These are phyloP conservation scores for Cydia pomonella DNA, from an alignment of 1,140 invertebrate genomes.

Conservation along the genomic window DNA sequence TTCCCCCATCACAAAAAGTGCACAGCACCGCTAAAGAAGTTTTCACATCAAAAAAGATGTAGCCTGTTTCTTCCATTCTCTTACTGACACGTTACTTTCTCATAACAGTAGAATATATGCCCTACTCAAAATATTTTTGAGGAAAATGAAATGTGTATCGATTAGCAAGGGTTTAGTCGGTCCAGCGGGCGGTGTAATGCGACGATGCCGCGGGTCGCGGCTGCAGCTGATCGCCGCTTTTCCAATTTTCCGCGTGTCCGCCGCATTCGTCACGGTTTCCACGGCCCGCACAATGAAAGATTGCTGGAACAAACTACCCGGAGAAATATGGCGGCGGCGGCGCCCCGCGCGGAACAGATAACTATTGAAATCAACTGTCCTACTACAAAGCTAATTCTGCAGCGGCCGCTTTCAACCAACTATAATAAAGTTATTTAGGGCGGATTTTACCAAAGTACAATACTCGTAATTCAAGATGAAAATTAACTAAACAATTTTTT, in stretches of 20 bases:
- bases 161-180: background rate
- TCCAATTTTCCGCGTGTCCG: slow-evolving; percentile 49
- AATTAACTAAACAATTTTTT: too few relatives aligned
- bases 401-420: too few relatives aligned
- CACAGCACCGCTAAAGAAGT: too few relatives aligned
- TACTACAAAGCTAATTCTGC: background rate
- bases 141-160: background rate
- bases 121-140: background rate
- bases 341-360: background rate
- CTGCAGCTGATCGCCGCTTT: slow-evolving; percentile 45
- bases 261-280: slow-evolving; percentile 42
- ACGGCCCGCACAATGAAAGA: slow-evolving; percentile 38
- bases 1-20: too few relatives aligned
- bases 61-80: too few relatives aligned
- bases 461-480: too few relatives aligned
- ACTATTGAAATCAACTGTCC: background rate
- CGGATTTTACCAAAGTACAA: too few relatives aligned
- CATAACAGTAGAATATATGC: background rate
- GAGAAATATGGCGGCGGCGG: slow-evolving; percentile 22
- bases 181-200: slow-evolving; percentile 7
- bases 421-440: too few relatives aligned
- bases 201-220: background rate
- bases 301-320: slow-evolving; percentile 40
- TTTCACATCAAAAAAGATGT: too few relatives aligned
- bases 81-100: too few relatives aligned